These are phyloP conservation scores for Agapornis canus DNA, from an alignment of 2,797 vertebrate species.

Conservation along the genomic window DNA sequence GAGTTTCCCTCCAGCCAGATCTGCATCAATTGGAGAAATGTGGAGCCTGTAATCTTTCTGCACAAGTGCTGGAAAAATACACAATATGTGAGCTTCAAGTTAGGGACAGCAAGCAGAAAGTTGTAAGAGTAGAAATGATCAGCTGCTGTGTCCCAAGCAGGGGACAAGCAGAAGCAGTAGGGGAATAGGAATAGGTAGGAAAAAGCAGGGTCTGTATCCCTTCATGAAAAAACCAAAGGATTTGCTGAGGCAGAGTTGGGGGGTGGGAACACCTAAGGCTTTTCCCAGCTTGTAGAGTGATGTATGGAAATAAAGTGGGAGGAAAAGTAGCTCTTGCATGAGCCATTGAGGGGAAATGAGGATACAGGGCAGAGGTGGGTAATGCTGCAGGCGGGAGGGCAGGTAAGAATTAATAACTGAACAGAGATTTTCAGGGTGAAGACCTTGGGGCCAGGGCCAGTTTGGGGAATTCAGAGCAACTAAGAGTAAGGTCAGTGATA, in stretches of 20 bases:
- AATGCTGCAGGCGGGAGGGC: neutral
- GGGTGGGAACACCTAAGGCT: neutral
- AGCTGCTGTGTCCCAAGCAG: neutral
- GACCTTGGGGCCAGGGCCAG: neutral
- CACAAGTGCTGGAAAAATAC: neutral
- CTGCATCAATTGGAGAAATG: neutral
- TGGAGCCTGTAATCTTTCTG: neutral
- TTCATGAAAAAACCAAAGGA: neutral
- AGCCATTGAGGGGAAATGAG: constrained; percentile 4
- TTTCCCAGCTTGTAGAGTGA: neutral
- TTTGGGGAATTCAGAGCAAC: neutral
- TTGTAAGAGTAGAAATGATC: neutral
- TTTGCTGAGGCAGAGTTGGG: neutral
- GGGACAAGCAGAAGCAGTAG: neutral
- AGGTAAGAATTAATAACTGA: neutral
- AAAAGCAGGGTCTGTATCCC: neutral
- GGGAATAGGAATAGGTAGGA: neutral
- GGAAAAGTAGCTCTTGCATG: neutral
- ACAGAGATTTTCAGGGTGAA: neutral
- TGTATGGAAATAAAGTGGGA: neutral
- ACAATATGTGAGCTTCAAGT: neutral
- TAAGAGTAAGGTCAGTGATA: neutral
- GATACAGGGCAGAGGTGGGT: neutral
- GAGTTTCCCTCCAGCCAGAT: neutral
- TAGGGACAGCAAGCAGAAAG: neutral